Conservation (phyloP, 2,888 invertebrate species). For the Philereme transversata region DNA sequence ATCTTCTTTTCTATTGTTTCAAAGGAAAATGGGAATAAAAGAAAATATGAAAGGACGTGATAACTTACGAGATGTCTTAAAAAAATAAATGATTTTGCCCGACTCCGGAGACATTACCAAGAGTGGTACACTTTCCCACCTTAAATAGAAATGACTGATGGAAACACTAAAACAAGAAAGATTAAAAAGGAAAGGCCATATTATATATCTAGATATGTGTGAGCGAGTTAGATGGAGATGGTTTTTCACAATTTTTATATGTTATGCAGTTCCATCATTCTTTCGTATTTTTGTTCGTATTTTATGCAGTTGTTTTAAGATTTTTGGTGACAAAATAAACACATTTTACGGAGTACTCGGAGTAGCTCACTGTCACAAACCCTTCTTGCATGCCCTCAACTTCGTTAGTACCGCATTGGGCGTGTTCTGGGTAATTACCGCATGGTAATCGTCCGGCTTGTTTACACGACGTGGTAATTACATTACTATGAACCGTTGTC, state of each 20-base stretch:
- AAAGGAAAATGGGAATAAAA: slow-evolving; percentile 30
- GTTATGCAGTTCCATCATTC: no score
- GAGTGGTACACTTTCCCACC: neutral
- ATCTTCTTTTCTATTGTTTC: slow-evolving; percentile 42
- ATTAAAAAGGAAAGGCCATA: no score
- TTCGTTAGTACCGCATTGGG: slow-evolving; percentile 2
- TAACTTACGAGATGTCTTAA: slow-evolving; percentile 26
- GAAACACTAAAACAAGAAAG: no score
- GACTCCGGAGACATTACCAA: neutral
- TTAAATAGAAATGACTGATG: no score
- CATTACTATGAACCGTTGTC: slow-evolving; percentile 18
- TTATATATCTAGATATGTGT: no score
- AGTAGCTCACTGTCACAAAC: neutral
- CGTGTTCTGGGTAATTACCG: slow-evolving; percentile 5
- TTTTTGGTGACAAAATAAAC: no score
- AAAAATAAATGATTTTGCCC: slow-evolving; percentile 13
- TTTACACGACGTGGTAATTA: slow-evolving; percentile 23
- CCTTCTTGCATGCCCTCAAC: neutral
- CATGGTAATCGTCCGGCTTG: slow-evolving; percentile 15
- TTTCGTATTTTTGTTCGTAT: no score
- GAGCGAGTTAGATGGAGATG: no score
- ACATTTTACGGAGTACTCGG: neutral
- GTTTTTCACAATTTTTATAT: no score
- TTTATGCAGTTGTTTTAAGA: no score
- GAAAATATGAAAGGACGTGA: slow-evolving; percentile 34